These are phyloP conservation scores for Patella caerulea DNA, from an alignment of 2,888 invertebrate genomes.

Conservation along the genomic window DNA sequence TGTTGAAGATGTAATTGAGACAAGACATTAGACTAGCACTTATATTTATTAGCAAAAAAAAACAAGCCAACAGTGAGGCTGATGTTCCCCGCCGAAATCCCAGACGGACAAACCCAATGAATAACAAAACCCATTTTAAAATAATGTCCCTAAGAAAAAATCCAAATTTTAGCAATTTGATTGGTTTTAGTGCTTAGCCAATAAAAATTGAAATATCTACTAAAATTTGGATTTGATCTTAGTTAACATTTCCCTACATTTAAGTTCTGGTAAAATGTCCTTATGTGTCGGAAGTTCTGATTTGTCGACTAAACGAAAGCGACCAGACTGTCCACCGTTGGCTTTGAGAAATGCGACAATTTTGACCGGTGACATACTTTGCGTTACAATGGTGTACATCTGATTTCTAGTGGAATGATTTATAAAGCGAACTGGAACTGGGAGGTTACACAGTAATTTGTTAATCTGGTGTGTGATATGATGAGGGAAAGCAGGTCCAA, in stretches of 20 bases:
- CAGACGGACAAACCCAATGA: too few relatives aligned
- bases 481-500: constrained; percentile 45
- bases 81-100: too few relatives aligned
- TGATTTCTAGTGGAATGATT: neutral
- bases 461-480: neutral
- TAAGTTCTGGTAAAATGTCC: neutral
- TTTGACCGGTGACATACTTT: neutral
- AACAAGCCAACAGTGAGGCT: too few relatives aligned
- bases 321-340: neutral
- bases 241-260: neutral
- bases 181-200: too few relatives aligned
- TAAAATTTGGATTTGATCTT: too few relatives aligned
- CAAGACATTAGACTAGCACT: too few relatives aligned
- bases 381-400: neutral
- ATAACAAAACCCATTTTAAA: too few relatives aligned
- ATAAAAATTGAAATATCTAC: too few relatives aligned
- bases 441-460: neutral
- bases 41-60: too few relatives aligned
- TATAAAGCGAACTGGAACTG: neutral
- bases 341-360: neutral
- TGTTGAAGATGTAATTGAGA: too few relatives aligned
- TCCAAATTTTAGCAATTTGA: too few relatives aligned
- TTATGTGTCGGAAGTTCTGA: neutral
- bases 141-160: too few relatives aligned
- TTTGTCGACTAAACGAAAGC: neutral